Conservation (phyloP, 2,797 vertebrate species). For the Acrocephalus scirpaceus region DNA sequence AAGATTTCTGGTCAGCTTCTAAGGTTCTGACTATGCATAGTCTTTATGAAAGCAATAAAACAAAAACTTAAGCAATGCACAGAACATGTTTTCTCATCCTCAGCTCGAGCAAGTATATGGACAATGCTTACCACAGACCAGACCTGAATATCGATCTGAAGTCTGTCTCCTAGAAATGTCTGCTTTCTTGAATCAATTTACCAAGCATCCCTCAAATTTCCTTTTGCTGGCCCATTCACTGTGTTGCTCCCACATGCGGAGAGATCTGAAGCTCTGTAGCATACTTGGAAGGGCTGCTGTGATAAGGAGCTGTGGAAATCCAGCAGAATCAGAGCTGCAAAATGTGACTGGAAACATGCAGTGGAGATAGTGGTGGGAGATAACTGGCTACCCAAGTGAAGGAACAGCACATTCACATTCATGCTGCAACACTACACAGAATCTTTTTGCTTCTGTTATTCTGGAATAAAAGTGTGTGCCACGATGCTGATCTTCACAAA, state of each 20-base stretch:
- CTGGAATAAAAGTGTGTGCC: not conserved
- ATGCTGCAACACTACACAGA: not conserved
- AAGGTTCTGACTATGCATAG: not conserved
- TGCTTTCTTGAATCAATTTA: not conserved
- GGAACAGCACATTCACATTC: fast-evolving
- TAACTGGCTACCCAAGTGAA: not conserved
- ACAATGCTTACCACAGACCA: not conserved
- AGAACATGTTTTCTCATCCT: not conserved
- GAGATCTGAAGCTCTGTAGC: not conserved
- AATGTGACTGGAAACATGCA: not conserved
- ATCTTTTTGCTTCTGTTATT: not conserved
- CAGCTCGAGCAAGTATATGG: not conserved
- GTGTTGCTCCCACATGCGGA: fast-evolving
- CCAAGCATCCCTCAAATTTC: not conserved
- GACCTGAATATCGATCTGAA: not conserved
- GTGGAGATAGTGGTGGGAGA: fast-evolving
- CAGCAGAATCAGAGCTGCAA: not conserved
- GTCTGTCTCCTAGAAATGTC: not conserved
- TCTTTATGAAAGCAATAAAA: not conserved
- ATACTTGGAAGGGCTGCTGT: not conserved
- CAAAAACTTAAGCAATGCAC: not conserved
- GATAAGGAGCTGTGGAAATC: not conserved
- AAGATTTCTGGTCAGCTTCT: not conserved
- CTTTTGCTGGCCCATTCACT: not conserved
- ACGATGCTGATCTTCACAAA: not conserved